Evolutionary conservation across 2,113 vertebrate species (phyloP).

Genomic region (Porphyrio hochstetteri): DNA sequence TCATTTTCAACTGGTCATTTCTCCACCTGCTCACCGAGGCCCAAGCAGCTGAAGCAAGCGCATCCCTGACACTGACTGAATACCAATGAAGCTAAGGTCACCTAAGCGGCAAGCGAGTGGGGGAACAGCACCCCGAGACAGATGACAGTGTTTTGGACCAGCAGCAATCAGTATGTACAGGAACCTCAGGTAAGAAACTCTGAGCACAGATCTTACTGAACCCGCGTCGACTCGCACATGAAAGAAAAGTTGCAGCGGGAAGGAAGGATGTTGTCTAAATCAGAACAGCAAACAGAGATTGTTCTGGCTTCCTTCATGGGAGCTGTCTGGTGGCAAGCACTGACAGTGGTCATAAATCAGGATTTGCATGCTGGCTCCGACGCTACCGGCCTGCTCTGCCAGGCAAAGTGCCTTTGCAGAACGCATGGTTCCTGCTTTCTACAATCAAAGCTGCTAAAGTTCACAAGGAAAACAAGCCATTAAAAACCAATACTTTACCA

Average conservation of each 20-base stretch:
- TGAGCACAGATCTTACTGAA: slow-evolving; percentile 41
- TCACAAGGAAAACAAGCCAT: slow-evolving; percentile 9
- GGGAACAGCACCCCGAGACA: slow-evolving; percentile 44
- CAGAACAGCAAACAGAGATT: slow-evolving; percentile 43
- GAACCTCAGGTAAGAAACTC: slow-evolving; percentile 23
- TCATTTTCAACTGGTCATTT: slow-evolving; percentile 84
- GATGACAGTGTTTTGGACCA: slow-evolving; percentile 62
- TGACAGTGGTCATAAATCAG: slow-evolving; percentile 68
- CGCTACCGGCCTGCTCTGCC: slow-evolving; percentile 30
- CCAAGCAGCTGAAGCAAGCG: slow-evolving; percentile 76
- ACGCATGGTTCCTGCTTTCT: neutral
- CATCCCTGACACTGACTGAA: slow-evolving; percentile 72
- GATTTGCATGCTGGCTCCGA: slow-evolving; percentile 44
- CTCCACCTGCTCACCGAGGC: slow-evolving; percentile 81
- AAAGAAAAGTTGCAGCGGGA: neutral
- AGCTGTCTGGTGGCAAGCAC: neutral
- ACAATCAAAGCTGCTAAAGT: neutral
- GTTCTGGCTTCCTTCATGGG: slow-evolving; percentile 22
- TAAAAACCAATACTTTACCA: slow-evolving; percentile 29
- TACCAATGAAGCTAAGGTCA: slow-evolving; percentile 81
- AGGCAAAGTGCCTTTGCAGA: neutral
- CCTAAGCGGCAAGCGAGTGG: neutral
- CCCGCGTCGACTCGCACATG: neutral
- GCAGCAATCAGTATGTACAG: slow-evolving; percentile 34
- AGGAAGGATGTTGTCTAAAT: slow-evolving; percentile 26